A percentile compares a stretch with the other conserved stretches of the same genome.
Evolutionary conservation across 2,888 invertebrate species (phyloP).

Genomic region (Rhabditoides inermis): DNA sequence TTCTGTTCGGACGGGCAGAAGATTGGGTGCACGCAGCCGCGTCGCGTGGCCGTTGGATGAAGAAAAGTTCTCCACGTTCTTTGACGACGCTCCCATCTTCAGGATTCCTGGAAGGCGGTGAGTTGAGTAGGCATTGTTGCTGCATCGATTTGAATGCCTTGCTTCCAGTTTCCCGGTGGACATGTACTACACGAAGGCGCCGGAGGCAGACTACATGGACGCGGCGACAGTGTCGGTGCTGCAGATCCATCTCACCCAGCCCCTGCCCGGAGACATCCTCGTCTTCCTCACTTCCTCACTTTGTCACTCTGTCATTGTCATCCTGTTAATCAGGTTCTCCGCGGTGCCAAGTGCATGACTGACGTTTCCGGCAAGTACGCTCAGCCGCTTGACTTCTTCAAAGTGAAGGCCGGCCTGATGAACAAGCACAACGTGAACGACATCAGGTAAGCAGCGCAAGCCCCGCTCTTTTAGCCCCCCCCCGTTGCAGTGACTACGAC

Average conservation of each 20-base stretch:
- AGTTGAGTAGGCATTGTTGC: neutral
- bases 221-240: slow-evolving; percentile 63
- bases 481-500: slow-evolving; percentile 64
- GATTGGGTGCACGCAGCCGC: slow-evolving; percentile 92
- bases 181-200: slow-evolving; percentile 96
- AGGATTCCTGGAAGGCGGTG: slow-evolving; percentile 86
- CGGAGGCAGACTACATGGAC: slow-evolving; percentile 96
- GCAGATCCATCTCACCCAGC: slow-evolving; percentile 96
- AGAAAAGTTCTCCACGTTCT: slow-evolving; percentile 81
- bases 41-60: slow-evolving; percentile 92
- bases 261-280: slow-evolving; percentile 78
- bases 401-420: slow-evolving; percentile 67
- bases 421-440: slow-evolving; percentile 72
- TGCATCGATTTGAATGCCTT: neutral
- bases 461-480: too few species aligned
- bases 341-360: slow-evolving; percentile 63
- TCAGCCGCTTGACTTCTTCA: slow-evolving; percentile 73
- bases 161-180: slow-evolving; percentile 68
- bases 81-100: slow-evolving; percentile 95
- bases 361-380: slow-evolving; percentile 80
- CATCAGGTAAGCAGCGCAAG: too few species aligned
- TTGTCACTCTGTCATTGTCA: neutral
- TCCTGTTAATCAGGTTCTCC: slow-evolving; percentile 8
- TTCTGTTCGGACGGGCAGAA: slow-evolving; percentile 66
- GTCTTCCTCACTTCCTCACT: slow-evolving; percentile 93